These are phyloP conservation scores for Dendropsophus ebraccatus DNA, from an alignment of 2,113 vertebrate species.

Conservation along the genomic window DNA sequence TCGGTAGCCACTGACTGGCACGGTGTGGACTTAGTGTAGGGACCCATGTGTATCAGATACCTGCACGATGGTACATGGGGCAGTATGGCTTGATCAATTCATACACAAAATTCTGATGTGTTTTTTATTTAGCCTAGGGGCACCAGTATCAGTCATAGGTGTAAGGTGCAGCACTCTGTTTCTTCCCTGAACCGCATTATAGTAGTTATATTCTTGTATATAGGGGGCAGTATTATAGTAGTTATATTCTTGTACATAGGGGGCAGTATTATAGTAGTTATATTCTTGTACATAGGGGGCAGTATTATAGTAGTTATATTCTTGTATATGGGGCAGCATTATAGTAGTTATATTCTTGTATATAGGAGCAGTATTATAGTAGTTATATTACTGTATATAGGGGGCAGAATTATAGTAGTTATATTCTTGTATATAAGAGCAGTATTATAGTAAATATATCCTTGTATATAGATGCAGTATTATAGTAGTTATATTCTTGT, in stretches of 20 bases:
- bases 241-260: not conserved
- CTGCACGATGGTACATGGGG: too few relatives aligned
- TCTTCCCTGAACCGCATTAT: too few relatives aligned
- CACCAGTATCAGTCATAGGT: too few relatives aligned
- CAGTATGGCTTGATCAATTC: too few relatives aligned
- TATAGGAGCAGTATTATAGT: not conserved
- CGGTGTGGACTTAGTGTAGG: too few relatives aligned
- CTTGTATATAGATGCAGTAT: not conserved
- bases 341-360: not conserved
- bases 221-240: not conserved
- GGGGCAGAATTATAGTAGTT: not conserved
- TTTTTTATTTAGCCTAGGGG: too few relatives aligned
- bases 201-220: too few relatives aligned
- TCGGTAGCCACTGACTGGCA: too few relatives aligned
- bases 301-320: not conserved
- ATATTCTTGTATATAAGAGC: not conserved
- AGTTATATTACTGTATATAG: not conserved
- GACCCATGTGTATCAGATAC: too few relatives aligned
- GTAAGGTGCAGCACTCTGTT: too few relatives aligned
- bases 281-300: not conserved
- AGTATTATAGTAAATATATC: not conserved
- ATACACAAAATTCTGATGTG: too few relatives aligned
- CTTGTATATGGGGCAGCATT: not conserved
- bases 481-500: slow-evolving; percentile 8
- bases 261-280: not conserved